phyloP scores from a whole-genome alignment of 30 jellyfish, hydroid and myxozoan genomes.

The Cassiopea andromeda region DNA sequence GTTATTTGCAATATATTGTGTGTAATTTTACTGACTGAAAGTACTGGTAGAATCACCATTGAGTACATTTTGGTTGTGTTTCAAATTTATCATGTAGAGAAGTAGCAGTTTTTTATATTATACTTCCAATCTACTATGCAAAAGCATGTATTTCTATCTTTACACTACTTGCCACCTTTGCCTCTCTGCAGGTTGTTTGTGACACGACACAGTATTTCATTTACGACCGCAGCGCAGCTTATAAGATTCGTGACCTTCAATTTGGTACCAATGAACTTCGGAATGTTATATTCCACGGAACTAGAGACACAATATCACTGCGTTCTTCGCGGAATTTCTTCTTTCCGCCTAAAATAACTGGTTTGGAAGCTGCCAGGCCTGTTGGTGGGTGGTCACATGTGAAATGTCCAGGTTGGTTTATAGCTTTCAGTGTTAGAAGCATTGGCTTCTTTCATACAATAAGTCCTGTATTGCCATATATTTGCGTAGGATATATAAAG shows the following conservation, averaged over 20 bases:
- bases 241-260: constrained; percentile 46
- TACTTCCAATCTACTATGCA: too few relatives aligned
- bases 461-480: neutral
- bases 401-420: constrained; percentile 81
- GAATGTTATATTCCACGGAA: constrained; percentile 62
- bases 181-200: constrained; percentile 57
- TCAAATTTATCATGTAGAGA: too few relatives aligned
- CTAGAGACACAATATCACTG: neutral
- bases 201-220: constrained; percentile 64
- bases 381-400: constrained; percentile 92
- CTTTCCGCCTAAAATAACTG: constrained; percentile 78
- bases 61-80: too few relatives aligned
- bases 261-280: constrained; percentile 72
- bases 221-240: constrained; percentile 94
- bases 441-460: neutral
- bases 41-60: too few relatives aligned
- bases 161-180: too few relatives aligned
- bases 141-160: too few relatives aligned
- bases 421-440: neutral
- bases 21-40: too few relatives aligned
- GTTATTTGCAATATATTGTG: too few relatives aligned
- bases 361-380: constrained; percentile 89
- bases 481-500: too few relatives aligned
- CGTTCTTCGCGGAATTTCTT: constrained; percentile 25
- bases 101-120: too few relatives aligned